Conservation (phyloP, 2,888 invertebrate genomes). For the Liopterus haemorrhoidalis region DNA sequence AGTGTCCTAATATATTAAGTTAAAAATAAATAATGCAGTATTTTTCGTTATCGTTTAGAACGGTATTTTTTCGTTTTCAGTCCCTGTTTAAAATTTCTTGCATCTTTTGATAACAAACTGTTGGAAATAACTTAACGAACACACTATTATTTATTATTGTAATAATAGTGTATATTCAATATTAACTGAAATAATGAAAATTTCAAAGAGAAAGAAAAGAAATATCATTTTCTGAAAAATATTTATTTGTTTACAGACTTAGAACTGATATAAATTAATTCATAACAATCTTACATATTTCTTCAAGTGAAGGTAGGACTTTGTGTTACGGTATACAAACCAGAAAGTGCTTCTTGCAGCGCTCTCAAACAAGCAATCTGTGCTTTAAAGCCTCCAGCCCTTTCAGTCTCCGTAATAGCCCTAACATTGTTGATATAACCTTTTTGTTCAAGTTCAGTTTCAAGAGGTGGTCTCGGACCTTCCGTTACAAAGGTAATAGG, state of each 20-base stretch:
- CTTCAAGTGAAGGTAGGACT: no score
- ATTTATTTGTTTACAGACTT: no score
- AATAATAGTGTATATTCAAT: slow-evolving; percentile 50
- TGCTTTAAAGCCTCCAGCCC: slow-evolving; percentile 83
- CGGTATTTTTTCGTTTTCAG: no score
- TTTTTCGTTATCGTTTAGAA: no score
- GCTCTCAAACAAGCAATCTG: slow-evolving; percentile 79
- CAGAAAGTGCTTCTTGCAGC: slow-evolving; percentile 80
- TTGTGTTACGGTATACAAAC: slow-evolving; percentile 52
- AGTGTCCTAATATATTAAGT: no score
- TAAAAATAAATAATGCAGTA: no score
- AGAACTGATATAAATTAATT: no score
- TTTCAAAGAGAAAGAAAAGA: no score
- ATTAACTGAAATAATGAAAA: slow-evolving; percentile 75
- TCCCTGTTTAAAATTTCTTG: no score
- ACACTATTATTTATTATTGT: neutral
- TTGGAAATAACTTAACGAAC: neutral
- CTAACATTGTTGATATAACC: slow-evolving; percentile 75
- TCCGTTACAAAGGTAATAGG: slow-evolving; percentile 55
- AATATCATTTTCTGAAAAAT: no score
- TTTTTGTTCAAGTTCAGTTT: slow-evolving; percentile 55
- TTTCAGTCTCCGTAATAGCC: slow-evolving; percentile 64
- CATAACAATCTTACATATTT: no score
- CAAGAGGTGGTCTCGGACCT: slow-evolving; percentile 67
- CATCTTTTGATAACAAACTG: no score